Percentiles rank a stretch among this genome's conserved stretches.
phyloP scores from a whole-genome alignment of 2,113 vertebrate species.

The Cyprinodon variegatus region DNA sequence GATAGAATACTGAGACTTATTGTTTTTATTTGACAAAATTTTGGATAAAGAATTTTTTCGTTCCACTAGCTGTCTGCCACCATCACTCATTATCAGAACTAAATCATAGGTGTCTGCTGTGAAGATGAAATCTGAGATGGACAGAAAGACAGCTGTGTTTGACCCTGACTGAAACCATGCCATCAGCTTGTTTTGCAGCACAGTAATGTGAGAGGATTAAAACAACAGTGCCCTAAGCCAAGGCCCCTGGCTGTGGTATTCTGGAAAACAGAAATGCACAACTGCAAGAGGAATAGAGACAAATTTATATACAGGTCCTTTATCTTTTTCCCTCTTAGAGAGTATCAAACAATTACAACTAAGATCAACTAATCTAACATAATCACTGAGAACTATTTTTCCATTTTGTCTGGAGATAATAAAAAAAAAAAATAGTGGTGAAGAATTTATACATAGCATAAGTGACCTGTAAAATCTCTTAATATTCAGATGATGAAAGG shows the following conservation, averaged over 20 bases:
- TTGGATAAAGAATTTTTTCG: slow-evolving; percentile 10
- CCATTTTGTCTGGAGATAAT: background rate
- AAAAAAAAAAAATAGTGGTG: too few species aligned
- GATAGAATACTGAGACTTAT: background rate
- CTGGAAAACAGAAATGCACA: slow-evolving; percentile 3
- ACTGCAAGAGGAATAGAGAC: background rate
- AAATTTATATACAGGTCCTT: background rate
- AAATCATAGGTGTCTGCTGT: slow-evolving; percentile 58
- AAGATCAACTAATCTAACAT: too few species aligned
- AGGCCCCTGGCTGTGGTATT: slow-evolving; percentile 69
- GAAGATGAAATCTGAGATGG: slow-evolving; percentile 68
- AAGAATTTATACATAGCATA: background rate
- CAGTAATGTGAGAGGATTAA: slow-evolving; percentile 75
- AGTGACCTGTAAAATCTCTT: slow-evolving; percentile 8
- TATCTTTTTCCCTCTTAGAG: too few species aligned
- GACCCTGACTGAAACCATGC: slow-evolving; percentile 62
- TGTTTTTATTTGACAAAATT: background rate
- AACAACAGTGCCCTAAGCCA: slow-evolving; percentile 64
- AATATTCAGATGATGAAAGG: background rate
- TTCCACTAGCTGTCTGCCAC: slow-evolving; percentile 1
- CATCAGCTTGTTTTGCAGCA: slow-evolving; percentile 77
- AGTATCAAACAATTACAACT: too few species aligned
- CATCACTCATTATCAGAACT: slow-evolving; percentile 12
- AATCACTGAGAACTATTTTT: background rate
- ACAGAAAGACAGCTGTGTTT: slow-evolving; percentile 51